Evolutionary conservation across 1,140 invertebrate genomes (phyloP).

Genomic region (Euwallacea fornicatus): DNA sequence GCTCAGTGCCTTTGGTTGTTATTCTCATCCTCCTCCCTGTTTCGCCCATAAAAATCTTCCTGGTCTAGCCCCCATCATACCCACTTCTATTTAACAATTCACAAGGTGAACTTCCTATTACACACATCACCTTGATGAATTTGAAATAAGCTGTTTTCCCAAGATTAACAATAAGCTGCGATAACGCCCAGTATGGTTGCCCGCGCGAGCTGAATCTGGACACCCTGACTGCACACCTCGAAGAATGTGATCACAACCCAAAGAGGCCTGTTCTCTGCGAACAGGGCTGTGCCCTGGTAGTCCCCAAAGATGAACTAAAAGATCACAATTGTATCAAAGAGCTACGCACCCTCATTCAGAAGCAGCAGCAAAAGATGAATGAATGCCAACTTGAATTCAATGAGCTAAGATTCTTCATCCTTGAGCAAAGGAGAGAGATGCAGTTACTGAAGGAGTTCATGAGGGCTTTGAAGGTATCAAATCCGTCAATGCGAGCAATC

Average conservation of each 20-base stretch:
- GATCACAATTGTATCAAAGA: conserved; percentile 93
- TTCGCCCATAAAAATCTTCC: too few relatives aligned
- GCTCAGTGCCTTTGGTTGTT: too few relatives aligned
- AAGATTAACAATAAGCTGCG: conserved; percentile 85
- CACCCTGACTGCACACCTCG: conserved; percentile 75
- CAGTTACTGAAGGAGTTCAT: conserved; percentile 89
- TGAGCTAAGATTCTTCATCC: conserved; percentile 84
- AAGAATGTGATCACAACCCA: conserved; percentile 93
- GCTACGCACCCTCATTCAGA: conserved; percentile 78
- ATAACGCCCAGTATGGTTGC: conserved; percentile 88
- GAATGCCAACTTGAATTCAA: conserved; percentile 83
- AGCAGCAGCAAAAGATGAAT: conserved; percentile 81
- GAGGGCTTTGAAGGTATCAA: conserved; percentile 85
- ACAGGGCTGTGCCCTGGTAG: conserved; percentile 87
- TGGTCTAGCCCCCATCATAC: too few relatives aligned
- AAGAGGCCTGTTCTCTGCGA: conserved; percentile 91
- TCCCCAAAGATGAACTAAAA: conserved; percentile 93
- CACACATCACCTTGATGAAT: neutral
- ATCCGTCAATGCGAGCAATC: conserved; percentile 85
- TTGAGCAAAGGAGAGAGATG: conserved; percentile 86
- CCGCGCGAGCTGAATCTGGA: conserved; percentile 83
- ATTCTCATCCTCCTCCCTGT: neutral
- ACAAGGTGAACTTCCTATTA: too few relatives aligned
- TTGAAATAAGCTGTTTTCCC: conserved; percentile 29
- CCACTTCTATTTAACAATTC: too few relatives aligned